Evolutionary conservation across 2,797 vertebrate genomes (phyloP).

Genomic region (Sebastes cheni): DNA sequence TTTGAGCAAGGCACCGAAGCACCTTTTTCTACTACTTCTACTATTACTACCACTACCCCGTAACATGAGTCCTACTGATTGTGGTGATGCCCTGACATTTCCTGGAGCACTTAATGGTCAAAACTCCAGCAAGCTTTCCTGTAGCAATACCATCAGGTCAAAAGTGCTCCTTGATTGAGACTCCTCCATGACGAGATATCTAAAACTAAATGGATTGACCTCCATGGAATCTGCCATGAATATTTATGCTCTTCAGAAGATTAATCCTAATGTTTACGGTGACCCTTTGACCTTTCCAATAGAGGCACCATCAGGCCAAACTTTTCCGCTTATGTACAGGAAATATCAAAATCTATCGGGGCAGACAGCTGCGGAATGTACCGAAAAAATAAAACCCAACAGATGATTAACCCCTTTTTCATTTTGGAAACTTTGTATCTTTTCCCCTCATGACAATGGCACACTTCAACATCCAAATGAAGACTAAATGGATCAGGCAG

Average conservation of each 20-base stretch:
- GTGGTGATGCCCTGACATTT: neutral
- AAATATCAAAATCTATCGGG: neutral
- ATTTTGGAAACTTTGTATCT: neutral
- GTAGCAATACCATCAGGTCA: neutral
- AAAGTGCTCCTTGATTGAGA: neutral
- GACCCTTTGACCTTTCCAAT: neutral
- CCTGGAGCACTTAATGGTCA: neutral
- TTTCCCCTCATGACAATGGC: neutral
- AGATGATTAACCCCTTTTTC: neutral
- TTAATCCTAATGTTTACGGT: neutral
- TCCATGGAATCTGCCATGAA: neutral
- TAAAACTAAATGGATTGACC: neutral
- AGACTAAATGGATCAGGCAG: slow-evolving; percentile 27
- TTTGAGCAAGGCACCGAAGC: neutral
- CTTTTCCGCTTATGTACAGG: neutral
- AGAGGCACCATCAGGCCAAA: neutral
- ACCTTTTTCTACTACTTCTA: too few species aligned
- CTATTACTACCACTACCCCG: too few species aligned
- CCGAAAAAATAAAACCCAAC: neutral
- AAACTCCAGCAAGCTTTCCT: neutral
- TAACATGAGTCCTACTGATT: neutral
- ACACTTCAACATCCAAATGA: neutral
- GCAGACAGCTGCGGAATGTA: neutral
- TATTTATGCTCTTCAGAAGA: neutral
- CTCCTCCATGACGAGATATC: neutral